Evolutionary conservation across 2,113 vertebrate genomes (phyloP).

Genomic region (Mormyrus lacerda): DNA sequence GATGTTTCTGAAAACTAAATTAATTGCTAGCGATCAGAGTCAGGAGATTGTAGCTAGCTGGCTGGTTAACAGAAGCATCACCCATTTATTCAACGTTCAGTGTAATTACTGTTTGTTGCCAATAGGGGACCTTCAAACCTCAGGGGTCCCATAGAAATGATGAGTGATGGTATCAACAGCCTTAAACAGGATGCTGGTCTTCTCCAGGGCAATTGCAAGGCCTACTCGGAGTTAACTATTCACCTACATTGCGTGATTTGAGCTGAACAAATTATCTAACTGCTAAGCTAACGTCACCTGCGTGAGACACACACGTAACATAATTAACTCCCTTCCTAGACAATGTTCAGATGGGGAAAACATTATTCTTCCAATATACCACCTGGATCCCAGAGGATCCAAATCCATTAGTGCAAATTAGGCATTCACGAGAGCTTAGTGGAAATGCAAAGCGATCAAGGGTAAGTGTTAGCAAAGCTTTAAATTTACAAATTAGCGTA

Average conservation of each 20-base stretch:
- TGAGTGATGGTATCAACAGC: background rate
- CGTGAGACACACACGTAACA: background rate
- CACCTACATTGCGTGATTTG: background rate
- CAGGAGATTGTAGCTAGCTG: background rate
- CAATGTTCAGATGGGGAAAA: background rate
- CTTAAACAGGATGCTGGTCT: background rate
- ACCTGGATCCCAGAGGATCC: slow-evolving; percentile 20
- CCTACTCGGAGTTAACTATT: background rate
- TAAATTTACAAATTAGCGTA: background rate
- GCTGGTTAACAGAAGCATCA: background rate
- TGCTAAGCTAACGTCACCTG: background rate
- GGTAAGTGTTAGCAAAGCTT: background rate
- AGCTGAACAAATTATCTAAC: background rate
- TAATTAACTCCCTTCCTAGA: background rate
- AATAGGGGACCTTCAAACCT: background rate
- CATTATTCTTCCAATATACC: slow-evolving; percentile 13
- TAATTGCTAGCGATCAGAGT: background rate
- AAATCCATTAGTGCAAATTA: slow-evolving; percentile 17
- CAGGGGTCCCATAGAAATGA: background rate
- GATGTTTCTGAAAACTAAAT: background rate
- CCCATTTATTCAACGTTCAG: background rate
- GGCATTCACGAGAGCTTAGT: slow-evolving; percentile 9
- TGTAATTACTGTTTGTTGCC: background rate
- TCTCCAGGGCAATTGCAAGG: background rate
- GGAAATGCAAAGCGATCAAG: slow-evolving; percentile 6